Percentiles rank a stretch among this genome's conserved stretches.
Evolutionary conservation across 2,113 vertebrate genomes (phyloP).

Genomic region (Dromiciops gliroides): DNA sequence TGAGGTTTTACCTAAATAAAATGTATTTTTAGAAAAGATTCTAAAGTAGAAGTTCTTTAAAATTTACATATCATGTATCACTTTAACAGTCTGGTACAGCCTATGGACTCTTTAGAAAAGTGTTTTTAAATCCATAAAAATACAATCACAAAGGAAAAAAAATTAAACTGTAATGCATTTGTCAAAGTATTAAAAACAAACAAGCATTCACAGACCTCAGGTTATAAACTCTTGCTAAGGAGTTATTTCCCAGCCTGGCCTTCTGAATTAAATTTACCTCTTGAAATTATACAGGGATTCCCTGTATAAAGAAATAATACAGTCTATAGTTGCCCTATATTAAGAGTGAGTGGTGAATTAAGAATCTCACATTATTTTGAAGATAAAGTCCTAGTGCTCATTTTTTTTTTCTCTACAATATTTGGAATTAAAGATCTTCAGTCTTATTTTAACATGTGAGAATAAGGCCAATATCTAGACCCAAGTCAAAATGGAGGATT

Average conservation of each 20-base stretch:
- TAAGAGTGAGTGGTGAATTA: background rate
- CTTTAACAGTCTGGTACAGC: background rate
- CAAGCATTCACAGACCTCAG: background rate
- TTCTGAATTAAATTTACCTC: background rate
- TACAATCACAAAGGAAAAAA: background rate
- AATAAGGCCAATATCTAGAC: conserved; percentile 50
- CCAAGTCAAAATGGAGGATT: conserved; percentile 23
- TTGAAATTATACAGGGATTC: background rate
- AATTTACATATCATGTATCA: background rate
- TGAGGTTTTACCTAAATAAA: background rate
- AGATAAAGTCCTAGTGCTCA: conserved; percentile 56
- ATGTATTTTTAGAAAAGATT: background rate
- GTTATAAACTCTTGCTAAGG: no score
- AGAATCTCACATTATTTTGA: conserved; percentile 59
- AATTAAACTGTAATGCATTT: background rate
- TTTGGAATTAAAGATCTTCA: conserved; percentile 31
- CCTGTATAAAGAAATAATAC: background rate
- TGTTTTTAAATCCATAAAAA: background rate
- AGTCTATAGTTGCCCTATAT: background rate
- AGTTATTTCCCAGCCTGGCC: no score
- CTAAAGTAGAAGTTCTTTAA: background rate
- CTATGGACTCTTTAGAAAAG: background rate
- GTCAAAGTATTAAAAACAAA: background rate
- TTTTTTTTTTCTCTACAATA: conserved; percentile 55
- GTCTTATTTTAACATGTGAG: conserved; percentile 43